Conservation (phyloP, 1,140 invertebrate genomes). For the Bombus waltoni region DNA sequence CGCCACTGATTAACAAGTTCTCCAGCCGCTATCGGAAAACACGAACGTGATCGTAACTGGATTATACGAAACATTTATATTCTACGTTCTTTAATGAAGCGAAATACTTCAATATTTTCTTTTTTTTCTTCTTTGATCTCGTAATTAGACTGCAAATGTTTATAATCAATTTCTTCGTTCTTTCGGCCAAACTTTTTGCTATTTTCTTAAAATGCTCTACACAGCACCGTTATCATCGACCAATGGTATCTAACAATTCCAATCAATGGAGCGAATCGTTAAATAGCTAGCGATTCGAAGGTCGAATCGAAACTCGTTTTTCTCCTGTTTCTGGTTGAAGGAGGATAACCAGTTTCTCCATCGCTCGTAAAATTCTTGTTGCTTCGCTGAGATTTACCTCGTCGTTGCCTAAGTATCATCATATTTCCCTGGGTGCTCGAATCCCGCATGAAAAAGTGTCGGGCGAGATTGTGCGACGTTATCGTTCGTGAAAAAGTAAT, state of each 20-base stretch:
- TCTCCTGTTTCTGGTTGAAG: background rate
- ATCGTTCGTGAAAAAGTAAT: constrained; percentile 58
- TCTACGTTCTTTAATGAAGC: background rate
- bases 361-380: constrained; percentile 54
- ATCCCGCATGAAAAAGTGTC: constrained; percentile 51
- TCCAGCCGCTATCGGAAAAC: background rate
- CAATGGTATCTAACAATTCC: background rate
- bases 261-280: background rate
- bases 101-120: background rate
- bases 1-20: constrained; percentile 9
- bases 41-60: background rate
- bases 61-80: background rate
- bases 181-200: background rate
- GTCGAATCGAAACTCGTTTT: constrained; percentile 9
- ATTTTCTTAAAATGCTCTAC: too few relatives aligned
- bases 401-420: constrained; percentile 57
- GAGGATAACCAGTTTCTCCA: background rate
- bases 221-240: too few relatives aligned
- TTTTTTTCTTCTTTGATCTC: background rate
- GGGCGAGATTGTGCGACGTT: constrained; percentile 60
- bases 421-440: constrained; percentile 61
- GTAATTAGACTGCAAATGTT: background rate
- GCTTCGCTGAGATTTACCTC: constrained; percentile 51
- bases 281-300: background rate
- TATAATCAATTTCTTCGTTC: background rate